Base-by-base conservation (phyloP, 2,113 vertebrate genomes). In the Hippocampus mohnikei region DNA sequence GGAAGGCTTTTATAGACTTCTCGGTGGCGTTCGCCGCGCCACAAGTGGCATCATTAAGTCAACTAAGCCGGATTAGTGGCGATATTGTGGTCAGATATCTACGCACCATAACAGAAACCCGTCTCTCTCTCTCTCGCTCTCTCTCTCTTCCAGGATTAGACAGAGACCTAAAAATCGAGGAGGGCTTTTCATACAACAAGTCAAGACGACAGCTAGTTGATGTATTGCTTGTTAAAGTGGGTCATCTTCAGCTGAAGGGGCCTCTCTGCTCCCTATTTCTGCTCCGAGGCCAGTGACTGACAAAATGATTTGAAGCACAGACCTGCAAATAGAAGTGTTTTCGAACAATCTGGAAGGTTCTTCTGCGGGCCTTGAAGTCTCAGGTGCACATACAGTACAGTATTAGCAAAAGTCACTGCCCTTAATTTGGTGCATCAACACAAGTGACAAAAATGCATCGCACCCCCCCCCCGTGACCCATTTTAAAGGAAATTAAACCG, bases 21-120 rank as follows among this genome's bases (percentile, higher is more conserved):
- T 94, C 93, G 85, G 88, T 92, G 93, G 94, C 94, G 93, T 96
- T 95, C 90, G 90, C 82, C 91, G 93, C 90, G 93, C 95, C 95
- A 98, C 96, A 98, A 99, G 96, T 98, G 95, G 95, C 94, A 96
- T 98, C 96, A 98, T 98, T 98, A 98, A 95, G 94, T 93, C 94
- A 95, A 95, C 95, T 96, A 96, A 97, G 94, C 95, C 93, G 96
- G 96, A 97, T 98, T 98, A 98, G 94, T 93, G 93, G 93, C 92
- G 95, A 98, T 96, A 93, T 93, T 89, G 93, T 92, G 95, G 95
- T 95, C 94, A 96, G 96, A 98, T 97, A 98, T 93, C 79, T 93
- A 88, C 76, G 82, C 85, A 70, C 93, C 93, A 92, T 93, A 94
- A 94, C 94, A 94, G 90, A 94, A 92, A 90, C 91, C 88, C 88